Conservation (phyloP, 2,797 vertebrate genomes). For the Emys orbicularis region DNA sequence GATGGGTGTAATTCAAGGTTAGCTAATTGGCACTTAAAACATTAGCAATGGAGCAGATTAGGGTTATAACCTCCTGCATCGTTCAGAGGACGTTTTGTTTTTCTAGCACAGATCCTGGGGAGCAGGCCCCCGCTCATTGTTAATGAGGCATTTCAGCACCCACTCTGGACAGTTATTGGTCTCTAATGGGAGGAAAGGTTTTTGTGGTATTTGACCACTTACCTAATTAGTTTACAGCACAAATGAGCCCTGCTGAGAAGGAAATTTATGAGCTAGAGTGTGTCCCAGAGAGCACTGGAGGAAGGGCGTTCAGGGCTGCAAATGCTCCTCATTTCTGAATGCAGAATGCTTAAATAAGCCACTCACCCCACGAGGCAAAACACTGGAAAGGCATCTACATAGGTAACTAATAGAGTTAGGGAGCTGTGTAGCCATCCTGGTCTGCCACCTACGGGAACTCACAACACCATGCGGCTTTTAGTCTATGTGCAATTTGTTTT, state of each 20-base stretch:
- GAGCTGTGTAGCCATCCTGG: neutral
- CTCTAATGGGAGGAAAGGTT: slow-evolving; percentile 42
- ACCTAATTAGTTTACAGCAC: slow-evolving; percentile 41
- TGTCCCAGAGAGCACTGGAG: neutral
- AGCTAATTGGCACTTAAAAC: neutral
- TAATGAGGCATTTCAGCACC: slow-evolving; percentile 44
- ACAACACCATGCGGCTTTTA: neutral
- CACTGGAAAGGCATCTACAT: rapidly evolving
- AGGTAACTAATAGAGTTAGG: neutral
- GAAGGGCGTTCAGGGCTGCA: neutral
- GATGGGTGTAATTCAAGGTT: rapidly evolving
- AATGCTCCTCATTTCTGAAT: neutral
- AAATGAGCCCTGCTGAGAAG: neutral
- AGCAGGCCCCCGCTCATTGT: neutral
- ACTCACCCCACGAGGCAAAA: neutral
- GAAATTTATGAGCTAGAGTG: neutral
- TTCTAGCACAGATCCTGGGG: neutral
- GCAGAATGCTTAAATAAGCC: neutral
- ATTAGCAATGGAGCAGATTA: neutral
- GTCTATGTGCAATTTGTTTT: neutral
- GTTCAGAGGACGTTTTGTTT: slow-evolving; percentile 10
- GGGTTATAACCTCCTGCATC: neutral
- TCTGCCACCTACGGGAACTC: neutral
- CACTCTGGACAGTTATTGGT: neutral
- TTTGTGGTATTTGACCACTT: slow-evolving; percentile 13